These are phyloP conservation scores for Dufourea novaeangliae DNA, from an alignment of 1,140 invertebrate genomes.

Conservation along the genomic window DNA sequence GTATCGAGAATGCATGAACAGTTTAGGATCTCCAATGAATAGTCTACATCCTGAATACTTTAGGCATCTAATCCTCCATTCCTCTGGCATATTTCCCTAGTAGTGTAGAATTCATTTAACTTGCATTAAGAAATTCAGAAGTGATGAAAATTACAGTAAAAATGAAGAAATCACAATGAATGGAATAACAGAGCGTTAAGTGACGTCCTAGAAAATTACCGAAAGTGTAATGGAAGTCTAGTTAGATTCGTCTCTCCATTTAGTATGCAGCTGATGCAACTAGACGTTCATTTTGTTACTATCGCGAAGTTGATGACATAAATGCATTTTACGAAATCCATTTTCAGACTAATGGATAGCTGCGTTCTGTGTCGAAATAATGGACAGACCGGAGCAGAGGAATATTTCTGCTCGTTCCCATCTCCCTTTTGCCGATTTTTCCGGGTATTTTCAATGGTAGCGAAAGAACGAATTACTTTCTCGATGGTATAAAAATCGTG, in stretches of 20 bases:
- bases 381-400: constrained; percentile 20
- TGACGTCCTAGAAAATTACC: not conserved
- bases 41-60: not conserved
- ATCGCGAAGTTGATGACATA: constrained; percentile 28
- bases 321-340: constrained; percentile 59
- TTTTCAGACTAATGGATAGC: constrained; percentile 57
- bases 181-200: not conserved
- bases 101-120: too few species aligned
- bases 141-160: too few species aligned
- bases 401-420: constrained; percentile 34
- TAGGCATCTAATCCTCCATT: too few species aligned
- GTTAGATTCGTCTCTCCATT: constrained; percentile 35
- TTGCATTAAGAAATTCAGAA: too few species aligned
- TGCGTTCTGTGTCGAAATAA: constrained; percentile 43
- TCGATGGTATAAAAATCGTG: constrained; percentile 11
- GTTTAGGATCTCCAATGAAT: not conserved
- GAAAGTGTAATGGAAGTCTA: not conserved
- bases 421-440: constrained; percentile 40
- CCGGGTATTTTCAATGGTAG: not conserved
- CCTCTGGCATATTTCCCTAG: too few species aligned
- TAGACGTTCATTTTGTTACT: constrained; percentile 40
- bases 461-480: not conserved
- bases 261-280: constrained; percentile 7
- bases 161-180: too few species aligned
- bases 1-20: not conserved